phyloP scores from a whole-genome alignment of 2,797 vertebrate species.

The Rousettus madagascariensis region DNA sequence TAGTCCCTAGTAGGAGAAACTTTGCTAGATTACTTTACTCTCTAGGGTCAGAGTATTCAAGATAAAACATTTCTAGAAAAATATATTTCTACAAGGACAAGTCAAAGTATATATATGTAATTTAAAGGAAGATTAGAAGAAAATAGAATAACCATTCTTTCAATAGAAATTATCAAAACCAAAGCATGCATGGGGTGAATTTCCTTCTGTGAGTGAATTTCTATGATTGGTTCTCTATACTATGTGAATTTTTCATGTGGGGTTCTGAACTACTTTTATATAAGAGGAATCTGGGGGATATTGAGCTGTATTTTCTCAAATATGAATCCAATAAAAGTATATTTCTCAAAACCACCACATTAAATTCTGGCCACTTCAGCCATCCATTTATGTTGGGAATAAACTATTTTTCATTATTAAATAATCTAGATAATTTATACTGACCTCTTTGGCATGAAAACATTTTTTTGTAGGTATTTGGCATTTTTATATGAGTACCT shows the following conservation, averaged over 20 bases:
- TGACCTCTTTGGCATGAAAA: neutral
- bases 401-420: neutral
- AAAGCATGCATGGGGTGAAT: neutral
- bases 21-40: slow-evolving; percentile 36
- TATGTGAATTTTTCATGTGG: slow-evolving; percentile 12
- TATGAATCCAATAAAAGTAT: neutral
- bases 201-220: neutral
- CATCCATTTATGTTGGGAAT: neutral
- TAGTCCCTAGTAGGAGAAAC: slow-evolving; percentile 36
- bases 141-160: neutral
- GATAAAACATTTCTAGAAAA: slow-evolving; percentile 48
- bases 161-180: slow-evolving; percentile 27
- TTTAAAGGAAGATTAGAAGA: neutral
- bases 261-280: neutral
- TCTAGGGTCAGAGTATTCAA: slow-evolving; percentile 33
- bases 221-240: neutral
- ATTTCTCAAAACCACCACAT: neutral
- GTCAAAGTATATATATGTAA: neutral
- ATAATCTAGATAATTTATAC: neutral
- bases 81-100: slow-evolving; percentile 35
- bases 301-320: neutral
- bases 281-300: neutral
- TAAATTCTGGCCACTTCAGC: neutral
- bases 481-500: neutral
- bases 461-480: slow-evolving; percentile 2